Conservation (phyloP, 2,888 invertebrate species). For the Lottia gigantea region DNA sequence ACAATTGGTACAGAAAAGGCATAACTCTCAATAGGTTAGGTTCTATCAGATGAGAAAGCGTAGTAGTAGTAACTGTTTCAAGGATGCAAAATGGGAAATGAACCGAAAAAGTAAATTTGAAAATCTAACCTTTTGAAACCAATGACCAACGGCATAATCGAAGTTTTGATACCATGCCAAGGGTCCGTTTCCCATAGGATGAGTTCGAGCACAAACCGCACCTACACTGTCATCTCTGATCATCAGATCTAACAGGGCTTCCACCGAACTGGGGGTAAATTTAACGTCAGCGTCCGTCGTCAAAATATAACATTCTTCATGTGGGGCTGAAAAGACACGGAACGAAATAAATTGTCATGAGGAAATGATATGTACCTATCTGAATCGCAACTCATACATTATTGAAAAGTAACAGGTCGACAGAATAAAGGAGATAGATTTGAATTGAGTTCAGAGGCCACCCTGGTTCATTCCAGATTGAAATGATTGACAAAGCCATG, state of each 20-base stretch:
- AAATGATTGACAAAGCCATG: no score
- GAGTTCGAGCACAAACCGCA: constrained; percentile 63
- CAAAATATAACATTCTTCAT: constrained; percentile 55
- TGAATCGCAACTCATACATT: background rate
- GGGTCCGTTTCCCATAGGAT: constrained; percentile 61
- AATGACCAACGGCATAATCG: constrained; percentile 64
- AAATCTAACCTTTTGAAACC: constrained; percentile 67
- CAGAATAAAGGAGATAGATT: no score
- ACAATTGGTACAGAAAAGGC: no score
- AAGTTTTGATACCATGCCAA: constrained; percentile 63
- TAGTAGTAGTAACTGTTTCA: no score
- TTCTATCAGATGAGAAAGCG: no score
- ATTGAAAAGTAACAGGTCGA: background rate
- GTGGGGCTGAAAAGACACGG: constrained; percentile 17
- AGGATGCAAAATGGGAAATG: no score
- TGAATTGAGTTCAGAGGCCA: no score
- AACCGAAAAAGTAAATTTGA: no score
- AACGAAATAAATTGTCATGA: no score
- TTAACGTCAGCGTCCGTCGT: constrained; percentile 63
- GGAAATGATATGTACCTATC: background rate
- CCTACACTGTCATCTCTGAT: constrained; percentile 57
- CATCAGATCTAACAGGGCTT: constrained; percentile 62
- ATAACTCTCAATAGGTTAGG: no score
- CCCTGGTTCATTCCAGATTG: no score
- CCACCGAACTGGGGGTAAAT: constrained; percentile 59